A percentile compares a stretch with the other conserved stretches of the same genome.
Evolutionary conservation across 2,113 vertebrate genomes (phyloP).

Genomic region (Platycercus adscitus): DNA sequence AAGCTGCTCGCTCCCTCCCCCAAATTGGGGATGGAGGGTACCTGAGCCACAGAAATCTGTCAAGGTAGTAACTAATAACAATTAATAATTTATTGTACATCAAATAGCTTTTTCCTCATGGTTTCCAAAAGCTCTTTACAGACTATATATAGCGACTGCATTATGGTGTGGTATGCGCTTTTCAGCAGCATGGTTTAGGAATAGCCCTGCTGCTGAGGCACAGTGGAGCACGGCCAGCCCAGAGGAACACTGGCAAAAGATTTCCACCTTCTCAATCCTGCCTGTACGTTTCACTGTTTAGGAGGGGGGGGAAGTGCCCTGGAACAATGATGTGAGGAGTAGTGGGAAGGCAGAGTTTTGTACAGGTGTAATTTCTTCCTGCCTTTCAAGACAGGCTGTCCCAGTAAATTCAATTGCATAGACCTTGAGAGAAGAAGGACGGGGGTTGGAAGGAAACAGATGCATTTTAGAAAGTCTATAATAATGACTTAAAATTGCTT

Average conservation of each 20-base stretch:
- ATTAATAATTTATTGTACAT: constrained; percentile 69
- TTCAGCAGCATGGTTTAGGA: constrained; percentile 31
- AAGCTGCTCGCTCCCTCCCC: background rate
- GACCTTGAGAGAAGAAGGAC: background rate
- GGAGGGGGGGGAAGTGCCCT: background rate
- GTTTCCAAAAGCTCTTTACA: constrained; percentile 67
- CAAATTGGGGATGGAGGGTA: background rate
- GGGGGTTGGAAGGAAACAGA: constrained; percentile 34
- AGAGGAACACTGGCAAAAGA: background rate
- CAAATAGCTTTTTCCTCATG: constrained; percentile 63
- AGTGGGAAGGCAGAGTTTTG: background rate
- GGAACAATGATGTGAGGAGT: background rate
- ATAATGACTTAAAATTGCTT: constrained; percentile 59
- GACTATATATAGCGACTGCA: constrained; percentile 63
- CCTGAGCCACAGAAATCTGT: constrained; percentile 45
- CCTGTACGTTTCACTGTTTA: background rate
- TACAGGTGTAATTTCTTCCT: constrained; percentile 12
- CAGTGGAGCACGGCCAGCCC: background rate
- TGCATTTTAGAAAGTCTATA: constrained; percentile 31
- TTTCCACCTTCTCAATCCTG: background rate
- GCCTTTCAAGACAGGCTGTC: constrained; percentile 12
- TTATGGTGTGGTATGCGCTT: constrained; percentile 53
- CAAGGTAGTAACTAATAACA: constrained; percentile 55
- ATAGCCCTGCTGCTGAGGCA: constrained; percentile 6
- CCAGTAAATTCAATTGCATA: constrained; percentile 11